Conservation (phyloP, 2,113 vertebrate species). For the Malurus melanocephalus region DNA sequence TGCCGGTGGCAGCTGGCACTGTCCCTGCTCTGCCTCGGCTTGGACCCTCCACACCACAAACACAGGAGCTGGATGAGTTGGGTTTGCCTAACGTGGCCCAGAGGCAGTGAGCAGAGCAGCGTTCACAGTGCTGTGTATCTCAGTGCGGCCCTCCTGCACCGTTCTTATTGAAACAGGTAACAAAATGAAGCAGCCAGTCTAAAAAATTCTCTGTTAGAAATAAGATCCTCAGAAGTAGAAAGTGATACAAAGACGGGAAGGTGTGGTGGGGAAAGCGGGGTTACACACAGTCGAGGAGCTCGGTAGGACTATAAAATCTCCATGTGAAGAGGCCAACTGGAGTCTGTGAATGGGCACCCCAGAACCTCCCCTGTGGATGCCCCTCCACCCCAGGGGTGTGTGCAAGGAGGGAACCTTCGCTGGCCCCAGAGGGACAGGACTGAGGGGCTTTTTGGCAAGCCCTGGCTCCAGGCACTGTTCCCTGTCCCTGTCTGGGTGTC, state of each 20-base stretch:
- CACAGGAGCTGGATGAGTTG: not conserved
- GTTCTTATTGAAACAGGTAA: slow-evolving; percentile 45
- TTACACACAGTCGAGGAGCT: not conserved
- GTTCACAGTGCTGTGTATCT: slow-evolving; percentile 77
- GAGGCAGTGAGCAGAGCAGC: slow-evolving; percentile 46
- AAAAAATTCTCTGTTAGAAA: slow-evolving; percentile 71
- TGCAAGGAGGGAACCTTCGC: not conserved
- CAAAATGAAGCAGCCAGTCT: slow-evolving; percentile 68
- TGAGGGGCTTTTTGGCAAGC: not conserved
- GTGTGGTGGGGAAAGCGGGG: not conserved
- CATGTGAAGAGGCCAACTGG: slow-evolving; percentile 3
- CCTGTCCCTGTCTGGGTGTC: not conserved
- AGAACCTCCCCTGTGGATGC: not conserved
- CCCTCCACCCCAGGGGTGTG: fast-evolving
- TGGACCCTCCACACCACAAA: not conserved
- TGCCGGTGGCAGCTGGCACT: not conserved
- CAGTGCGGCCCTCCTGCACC: slow-evolving; percentile 61
- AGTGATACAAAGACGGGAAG: slow-evolving; percentile 63
- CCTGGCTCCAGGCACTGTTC: slow-evolving; percentile 27
- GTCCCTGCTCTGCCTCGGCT: slow-evolving; percentile 10
- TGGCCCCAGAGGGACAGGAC: not conserved
- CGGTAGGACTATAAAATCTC: slow-evolving; percentile 43
- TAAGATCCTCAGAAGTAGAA: slow-evolving; percentile 67
- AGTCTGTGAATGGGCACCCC: not conserved
- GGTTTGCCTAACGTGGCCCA: slow-evolving; percentile 15